Percentiles rank a stretch among this genome's conserved stretches.
phyloP scores from a whole-genome alignment of 1,140 invertebrate genomes.

The Drosophila guanche region DNA sequence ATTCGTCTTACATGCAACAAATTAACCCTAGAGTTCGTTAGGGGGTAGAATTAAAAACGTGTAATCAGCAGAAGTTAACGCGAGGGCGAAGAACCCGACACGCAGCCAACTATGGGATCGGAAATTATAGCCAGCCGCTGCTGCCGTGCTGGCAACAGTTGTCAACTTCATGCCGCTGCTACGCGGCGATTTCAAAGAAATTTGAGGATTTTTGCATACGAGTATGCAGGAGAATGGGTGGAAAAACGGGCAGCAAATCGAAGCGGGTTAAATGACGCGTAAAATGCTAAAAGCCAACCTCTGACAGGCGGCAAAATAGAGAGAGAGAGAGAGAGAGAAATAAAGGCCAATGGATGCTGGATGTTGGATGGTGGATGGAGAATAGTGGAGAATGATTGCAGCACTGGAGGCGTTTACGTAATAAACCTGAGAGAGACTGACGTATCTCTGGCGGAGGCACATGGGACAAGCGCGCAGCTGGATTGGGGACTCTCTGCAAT shows the following conservation, averaged over 20 bases:
- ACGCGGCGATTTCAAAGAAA: slow-evolving; percentile 8
- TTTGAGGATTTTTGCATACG: slow-evolving; percentile 39
- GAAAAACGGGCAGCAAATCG: slow-evolving; percentile 45
- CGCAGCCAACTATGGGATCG: slow-evolving; percentile 41
- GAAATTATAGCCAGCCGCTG: slow-evolving; percentile 40
- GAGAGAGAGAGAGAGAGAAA: too few relatives aligned
- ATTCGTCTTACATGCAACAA: background rate
- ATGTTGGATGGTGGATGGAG: too few relatives aligned
- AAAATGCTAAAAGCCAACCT: slow-evolving; percentile 53
- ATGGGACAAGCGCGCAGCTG: slow-evolving; percentile 6
- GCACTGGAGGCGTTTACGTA: slow-evolving; percentile 8
- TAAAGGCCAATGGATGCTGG: too few relatives aligned
- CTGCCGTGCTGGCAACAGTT: slow-evolving; percentile 47
- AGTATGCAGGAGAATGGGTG: background rate
- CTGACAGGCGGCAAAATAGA: background rate
- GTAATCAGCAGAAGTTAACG: slow-evolving; percentile 10
- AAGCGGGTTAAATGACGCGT: slow-evolving; percentile 68
- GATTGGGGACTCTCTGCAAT: slow-evolving; percentile 26
- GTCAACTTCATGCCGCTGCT: slow-evolving; percentile 36
- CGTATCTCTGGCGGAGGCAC: slow-evolving; percentile 5
- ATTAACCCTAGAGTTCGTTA: slow-evolving; percentile 12
- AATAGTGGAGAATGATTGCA: too few relatives aligned
- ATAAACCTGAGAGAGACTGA: slow-evolving; percentile 36
- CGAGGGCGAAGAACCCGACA: slow-evolving; percentile 27
- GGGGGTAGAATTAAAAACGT: slow-evolving; percentile 12